Evolutionary conservation across 2,113 vertebrate genomes (phyloP).

Genomic region (Corvus cornix): DNA sequence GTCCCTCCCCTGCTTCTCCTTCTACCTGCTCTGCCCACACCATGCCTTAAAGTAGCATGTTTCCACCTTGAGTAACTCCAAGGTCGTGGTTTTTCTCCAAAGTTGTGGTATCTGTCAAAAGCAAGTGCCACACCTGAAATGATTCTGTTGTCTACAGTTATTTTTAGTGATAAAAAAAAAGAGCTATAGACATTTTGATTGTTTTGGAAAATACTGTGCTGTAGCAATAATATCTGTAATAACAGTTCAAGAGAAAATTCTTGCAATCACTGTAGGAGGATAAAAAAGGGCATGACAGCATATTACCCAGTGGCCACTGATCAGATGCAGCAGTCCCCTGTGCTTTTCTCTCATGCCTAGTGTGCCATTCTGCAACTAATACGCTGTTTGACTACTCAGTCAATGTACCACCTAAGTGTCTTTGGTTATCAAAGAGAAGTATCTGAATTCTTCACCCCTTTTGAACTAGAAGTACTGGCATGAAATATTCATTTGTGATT

Average conservation of each 20-base stretch:
- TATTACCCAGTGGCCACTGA: neutral
- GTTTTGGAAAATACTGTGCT: neutral
- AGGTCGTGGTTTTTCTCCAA: neutral
- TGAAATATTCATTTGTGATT: neutral
- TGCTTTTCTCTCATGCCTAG: neutral
- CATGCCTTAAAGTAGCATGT: neutral
- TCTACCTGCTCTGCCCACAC: neutral
- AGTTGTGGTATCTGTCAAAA: neutral
- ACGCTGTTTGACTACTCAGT: neutral
- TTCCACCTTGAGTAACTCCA: neutral
- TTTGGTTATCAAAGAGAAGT: neutral
- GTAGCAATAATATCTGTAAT: neutral
- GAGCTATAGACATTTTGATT: slow-evolving; percentile 26
- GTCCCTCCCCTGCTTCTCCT: neutral
- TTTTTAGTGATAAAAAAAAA: neutral
- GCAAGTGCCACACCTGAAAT: neutral
- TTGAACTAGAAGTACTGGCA: neutral
- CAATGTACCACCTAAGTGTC: neutral
- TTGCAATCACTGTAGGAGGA: neutral
- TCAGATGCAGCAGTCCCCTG: neutral
- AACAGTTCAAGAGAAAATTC: slow-evolving; percentile 21
- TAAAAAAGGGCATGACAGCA: neutral
- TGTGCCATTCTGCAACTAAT: neutral
- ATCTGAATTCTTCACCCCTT: neutral
- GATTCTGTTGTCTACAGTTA: neutral